Evolutionary conservation across 2,888 invertebrate species (phyloP).

Genomic region (Eudasyphora cyanicolor): DNA sequence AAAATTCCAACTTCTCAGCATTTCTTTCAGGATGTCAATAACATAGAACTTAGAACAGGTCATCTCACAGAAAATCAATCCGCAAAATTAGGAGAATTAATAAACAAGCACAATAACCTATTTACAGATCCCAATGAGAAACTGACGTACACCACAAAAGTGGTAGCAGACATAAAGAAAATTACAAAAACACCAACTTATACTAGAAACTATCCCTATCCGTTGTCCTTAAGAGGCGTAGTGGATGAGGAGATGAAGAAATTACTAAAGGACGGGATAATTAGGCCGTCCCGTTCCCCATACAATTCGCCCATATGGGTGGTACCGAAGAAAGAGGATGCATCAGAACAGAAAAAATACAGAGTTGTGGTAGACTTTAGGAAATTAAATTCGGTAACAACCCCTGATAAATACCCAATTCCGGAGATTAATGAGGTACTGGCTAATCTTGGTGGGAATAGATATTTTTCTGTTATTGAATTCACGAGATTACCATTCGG

Average conservation of each 20-base stretch:
- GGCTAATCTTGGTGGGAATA: too few species aligned
- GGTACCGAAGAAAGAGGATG: slow-evolving; percentile 1
- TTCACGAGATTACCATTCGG: too few species aligned
- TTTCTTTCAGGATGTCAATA: background rate
- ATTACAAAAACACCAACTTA: background rate
- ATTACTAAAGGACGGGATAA: too few species aligned
- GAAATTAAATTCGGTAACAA: background rate
- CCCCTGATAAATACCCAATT: background rate
- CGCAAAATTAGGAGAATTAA: background rate
- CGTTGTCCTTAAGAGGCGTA: background rate
- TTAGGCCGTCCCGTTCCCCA: background rate
- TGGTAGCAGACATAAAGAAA: background rate
- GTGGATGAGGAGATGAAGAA: too few species aligned
- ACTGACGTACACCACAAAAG: background rate
- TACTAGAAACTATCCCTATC: background rate
- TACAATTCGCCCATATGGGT: slow-evolving; percentile 5
- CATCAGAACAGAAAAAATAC: background rate
- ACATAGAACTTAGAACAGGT: background rate
- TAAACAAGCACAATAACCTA: background rate
- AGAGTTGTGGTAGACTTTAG: background rate
- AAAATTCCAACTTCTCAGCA: background rate
- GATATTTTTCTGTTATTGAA: too few species aligned
- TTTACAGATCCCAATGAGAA: slow-evolving; percentile 5
- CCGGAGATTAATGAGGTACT: background rate
- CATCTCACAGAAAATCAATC: background rate